Evolutionary conservation across 2,113 vertebrate genomes (phyloP).

Genomic region (Tor tambroides): DNA sequence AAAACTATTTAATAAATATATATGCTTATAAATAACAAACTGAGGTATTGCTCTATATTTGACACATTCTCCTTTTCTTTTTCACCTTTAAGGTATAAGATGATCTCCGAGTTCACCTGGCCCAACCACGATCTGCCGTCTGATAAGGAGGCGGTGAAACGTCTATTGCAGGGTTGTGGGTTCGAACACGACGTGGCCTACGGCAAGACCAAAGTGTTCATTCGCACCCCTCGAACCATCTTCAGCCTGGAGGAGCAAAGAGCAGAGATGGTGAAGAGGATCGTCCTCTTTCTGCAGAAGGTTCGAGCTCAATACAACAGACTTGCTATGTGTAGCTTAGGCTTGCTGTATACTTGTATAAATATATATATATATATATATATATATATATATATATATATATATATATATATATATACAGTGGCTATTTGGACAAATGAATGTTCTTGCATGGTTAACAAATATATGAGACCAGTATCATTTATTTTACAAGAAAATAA

Average conservation of each 20-base stretch:
- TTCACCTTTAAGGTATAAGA: conserved; percentile 90
- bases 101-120: conserved; percentile 97
- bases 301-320: conserved; percentile 69
- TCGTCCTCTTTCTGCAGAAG: conserved; percentile 98
- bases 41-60: neutral
- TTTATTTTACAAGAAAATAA: neutral
- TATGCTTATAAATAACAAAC: neutral
- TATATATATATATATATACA: neutral
- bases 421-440: neutral
- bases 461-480: neutral
- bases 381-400: too few species aligned
- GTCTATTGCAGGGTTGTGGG: conserved; percentile 84
- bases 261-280: conserved; percentile 88
- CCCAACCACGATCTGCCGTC: conserved; percentile 92
- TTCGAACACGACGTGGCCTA: conserved; percentile 94
- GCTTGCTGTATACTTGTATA: neutral
- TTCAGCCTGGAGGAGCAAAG: conserved; percentile 95
- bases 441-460: neutral
- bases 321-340: neutral
- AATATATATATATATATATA: too few species aligned
- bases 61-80: neutral
- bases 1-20: neutral
- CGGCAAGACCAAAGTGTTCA: conserved; percentile 95
- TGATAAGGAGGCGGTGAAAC: conserved; percentile 87
- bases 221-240: conserved; percentile 91